phyloP scores from a whole-genome alignment of 2,888 invertebrate species.

The Tipula confusa region DNA sequence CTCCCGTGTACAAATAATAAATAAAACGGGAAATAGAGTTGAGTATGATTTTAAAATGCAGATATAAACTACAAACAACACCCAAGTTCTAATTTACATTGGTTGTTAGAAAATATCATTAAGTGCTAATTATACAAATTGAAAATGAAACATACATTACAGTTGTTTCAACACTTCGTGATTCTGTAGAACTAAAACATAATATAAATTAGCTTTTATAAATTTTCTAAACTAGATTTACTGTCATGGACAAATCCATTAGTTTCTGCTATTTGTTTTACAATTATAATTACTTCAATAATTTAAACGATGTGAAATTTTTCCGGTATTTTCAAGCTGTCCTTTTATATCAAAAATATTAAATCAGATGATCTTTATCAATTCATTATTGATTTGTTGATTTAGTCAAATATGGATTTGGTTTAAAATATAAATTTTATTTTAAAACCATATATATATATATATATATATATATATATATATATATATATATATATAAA shows the following conservation, averaged over 20 bases:
- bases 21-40: too few species aligned
- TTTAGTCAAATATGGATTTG: not conserved
- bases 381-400: not conserved
- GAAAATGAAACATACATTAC: not conserved
- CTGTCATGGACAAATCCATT: not conserved
- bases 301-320: not conserved
- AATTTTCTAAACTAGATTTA: too few species aligned
- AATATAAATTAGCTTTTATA: not conserved
- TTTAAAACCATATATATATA: not conserved
- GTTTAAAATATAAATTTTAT: not conserved
- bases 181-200: not conserved
- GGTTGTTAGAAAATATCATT: not conserved
- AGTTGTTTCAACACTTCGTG: not conserved
- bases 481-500: too few species aligned
- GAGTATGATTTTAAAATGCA: not conserved
- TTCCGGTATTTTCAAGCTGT: not conserved
- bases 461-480: too few species aligned
- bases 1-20: too few species aligned
- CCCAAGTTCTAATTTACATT: not conserved
- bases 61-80: not conserved
- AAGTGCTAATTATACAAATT: too few species aligned
- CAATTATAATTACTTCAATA: not conserved
- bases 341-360: not conserved
- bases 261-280: not conserved
- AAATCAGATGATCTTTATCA: not conserved